A percentile compares a stretch with the other conserved stretches of the same genome.
Evolutionary conservation across 2,888 invertebrate genomes (phyloP).

Genomic region (Conistra vaccinii): DNA sequence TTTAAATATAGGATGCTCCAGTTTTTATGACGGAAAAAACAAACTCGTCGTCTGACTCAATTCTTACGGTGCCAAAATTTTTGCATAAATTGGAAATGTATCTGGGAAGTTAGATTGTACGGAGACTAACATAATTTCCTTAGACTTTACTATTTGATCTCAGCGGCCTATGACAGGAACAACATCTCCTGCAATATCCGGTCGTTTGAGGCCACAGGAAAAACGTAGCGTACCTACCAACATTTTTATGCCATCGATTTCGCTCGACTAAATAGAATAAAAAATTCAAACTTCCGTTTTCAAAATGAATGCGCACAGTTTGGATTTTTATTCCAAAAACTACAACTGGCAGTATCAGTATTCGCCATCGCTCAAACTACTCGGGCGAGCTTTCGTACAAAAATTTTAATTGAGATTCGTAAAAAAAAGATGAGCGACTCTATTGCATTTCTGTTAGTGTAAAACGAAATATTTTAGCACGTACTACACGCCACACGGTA

Average conservation of each 20-base stretch:
- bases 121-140: slow-evolving; percentile 12
- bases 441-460: slow-evolving; percentile 16
- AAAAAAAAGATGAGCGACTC: slow-evolving; percentile 19
- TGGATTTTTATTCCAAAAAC: neutral
- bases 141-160: neutral
- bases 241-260: neutral
- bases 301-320: neutral
- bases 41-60: neutral
- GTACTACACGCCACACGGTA: slow-evolving; percentile 20
- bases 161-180: neutral
- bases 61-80: neutral
- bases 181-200: neutral
- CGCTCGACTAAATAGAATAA: slow-evolving; percentile 5
- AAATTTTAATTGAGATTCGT: neutral
- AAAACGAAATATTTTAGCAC: slow-evolving; percentile 43
- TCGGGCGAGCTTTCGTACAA: neutral
- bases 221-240: neutral
- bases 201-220: neutral
- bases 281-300: neutral
- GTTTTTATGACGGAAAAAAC: neutral
- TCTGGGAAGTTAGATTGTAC: neutral
- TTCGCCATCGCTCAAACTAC: slow-evolving; percentile 1
- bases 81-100: slow-evolving; percentile 1
- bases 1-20: neutral
- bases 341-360: neutral